Base-by-base conservation (phyloP, 1,140 invertebrate genomes). In the Papilio polyxenes region DNA sequence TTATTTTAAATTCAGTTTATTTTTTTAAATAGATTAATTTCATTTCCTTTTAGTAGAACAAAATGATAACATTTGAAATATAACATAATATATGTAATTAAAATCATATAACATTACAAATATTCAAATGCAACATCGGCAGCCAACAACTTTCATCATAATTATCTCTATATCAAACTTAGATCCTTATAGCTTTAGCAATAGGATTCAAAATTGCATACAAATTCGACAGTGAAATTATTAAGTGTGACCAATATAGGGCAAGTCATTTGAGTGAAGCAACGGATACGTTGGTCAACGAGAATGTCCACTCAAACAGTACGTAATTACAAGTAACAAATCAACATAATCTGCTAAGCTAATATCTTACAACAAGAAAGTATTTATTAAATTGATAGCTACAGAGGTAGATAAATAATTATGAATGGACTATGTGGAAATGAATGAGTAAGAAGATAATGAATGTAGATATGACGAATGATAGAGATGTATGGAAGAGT, bases 261-360 rank as follows among this genome's bases (percentile, higher is more conserved):
- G 31, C 76, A 44, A 59, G 51, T 79, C 76, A 20, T 79, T 78
- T 79, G 23, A 79, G 37, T 79, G 76, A 59, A 31, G 76, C 59
- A 80, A 80, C 15, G 59, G 56, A 20, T 15, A 48, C 23, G 20
- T 80, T 80, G 78, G 77, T 23, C 78, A 80, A 80, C 40, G 59
- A n/a, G n/a, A 80, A 69, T 76, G 48, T 76, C 75, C 75, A 76
- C 51, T n/a, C 75, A n/a, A n/a, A n/a, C 2, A n/a, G 7, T 13
- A 51, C 75, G 11, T 31, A 15, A 53, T 20, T 49, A 53, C 7
- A 76, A 76, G 5, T 53, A 15, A 76, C 49, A 53, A 76, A 31
- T 76, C 20, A 8, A 53, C 23, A 23, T 49, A 75, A 76, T 76
- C n/a, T 53, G 4, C 11, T 3, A 40, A 40, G 6, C 2, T 6